phyloP scores from a whole-genome alignment of 2,113 vertebrate genomes.

The Tupaia tana region DNA sequence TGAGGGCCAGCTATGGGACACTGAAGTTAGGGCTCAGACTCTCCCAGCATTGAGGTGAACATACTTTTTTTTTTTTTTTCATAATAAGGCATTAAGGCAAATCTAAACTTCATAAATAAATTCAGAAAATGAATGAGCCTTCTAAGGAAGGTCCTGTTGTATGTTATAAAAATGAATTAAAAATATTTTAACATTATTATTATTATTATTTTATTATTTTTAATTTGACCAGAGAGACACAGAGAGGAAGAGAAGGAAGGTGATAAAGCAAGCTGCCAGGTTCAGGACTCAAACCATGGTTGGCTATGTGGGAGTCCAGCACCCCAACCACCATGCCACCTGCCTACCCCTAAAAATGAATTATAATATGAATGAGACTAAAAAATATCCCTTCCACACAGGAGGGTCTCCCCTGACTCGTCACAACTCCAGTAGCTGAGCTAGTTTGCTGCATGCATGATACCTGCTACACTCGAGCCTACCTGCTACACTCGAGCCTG shows the following conservation, averaged over 20 bases:
- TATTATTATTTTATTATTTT: too few relatives aligned
- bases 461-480: not conserved
- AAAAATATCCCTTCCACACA: not conserved
- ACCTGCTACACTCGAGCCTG: not conserved
- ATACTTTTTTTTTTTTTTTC: not conserved
- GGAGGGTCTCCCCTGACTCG: not conserved
- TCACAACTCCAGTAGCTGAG: not conserved
- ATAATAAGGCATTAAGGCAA: not conserved
- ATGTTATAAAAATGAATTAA: not conserved
- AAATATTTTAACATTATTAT: too few relatives aligned
- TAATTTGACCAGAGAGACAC: too few relatives aligned
- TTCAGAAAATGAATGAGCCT: not conserved
- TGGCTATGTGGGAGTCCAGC: too few relatives aligned
- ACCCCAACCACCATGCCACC: too few relatives aligned
- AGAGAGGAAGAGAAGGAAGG: too few relatives aligned
- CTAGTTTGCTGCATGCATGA: accelerated
- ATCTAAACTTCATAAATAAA: not conserved
- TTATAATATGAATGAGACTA: not conserved
- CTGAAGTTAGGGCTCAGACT: not conserved
- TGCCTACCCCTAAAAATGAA: too few relatives aligned
- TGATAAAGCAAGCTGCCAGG: too few relatives aligned
- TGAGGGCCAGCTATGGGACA: not conserved
- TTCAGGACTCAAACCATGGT: too few relatives aligned
- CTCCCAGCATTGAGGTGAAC: not conserved
- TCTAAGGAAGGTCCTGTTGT: not conserved